Conservation (phyloP, 2,888 invertebrate genomes). For the Malthinus seriepunctatus region DNA sequence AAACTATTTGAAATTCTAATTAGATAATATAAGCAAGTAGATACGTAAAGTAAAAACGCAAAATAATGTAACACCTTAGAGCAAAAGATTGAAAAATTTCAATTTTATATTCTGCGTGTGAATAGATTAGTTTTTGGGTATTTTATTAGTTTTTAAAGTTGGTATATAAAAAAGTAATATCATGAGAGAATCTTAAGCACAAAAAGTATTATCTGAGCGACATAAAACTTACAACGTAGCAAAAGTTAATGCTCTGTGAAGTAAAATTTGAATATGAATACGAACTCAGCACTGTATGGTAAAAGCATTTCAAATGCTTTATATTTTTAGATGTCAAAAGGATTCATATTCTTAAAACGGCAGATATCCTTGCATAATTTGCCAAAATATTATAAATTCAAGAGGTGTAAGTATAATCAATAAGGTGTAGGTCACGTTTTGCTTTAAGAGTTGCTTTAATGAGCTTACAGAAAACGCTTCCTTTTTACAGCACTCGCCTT, state of each 20-base stretch:
- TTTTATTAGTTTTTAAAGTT: constrained; percentile 28
- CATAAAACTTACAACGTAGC: constrained; percentile 29
- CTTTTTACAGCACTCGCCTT: constrained; percentile 29
- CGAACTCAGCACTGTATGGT: constrained; percentile 22
- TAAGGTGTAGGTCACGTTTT: constrained; percentile 30
- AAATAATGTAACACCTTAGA: neutral
- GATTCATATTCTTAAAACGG: constrained; percentile 16
- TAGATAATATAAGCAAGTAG: neutral
- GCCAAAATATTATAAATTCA: constrained; percentile 25
- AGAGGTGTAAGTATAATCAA: constrained; percentile 27
- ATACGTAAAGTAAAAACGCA: neutral
- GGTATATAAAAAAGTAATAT: constrained; percentile 26
- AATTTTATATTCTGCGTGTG: constrained; percentile 21
- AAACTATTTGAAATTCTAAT: neutral
- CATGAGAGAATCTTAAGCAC: constrained; percentile 20
- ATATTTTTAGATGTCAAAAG: constrained; percentile 18
- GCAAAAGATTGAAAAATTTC: constrained; percentile 13
- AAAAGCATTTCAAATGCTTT: constrained; percentile 10
- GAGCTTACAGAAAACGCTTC: constrained; percentile 32
- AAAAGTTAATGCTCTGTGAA: constrained; percentile 34
- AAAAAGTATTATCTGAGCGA: constrained; percentile 27
- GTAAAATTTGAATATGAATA: constrained; percentile 34
- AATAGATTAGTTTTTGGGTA: constrained; percentile 18
- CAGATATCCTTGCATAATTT: constrained; percentile 25
- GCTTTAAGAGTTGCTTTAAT: constrained; percentile 30